Evolutionary conservation across 2,797 vertebrate genomes (phyloP), one percentile per base, ranked within the genome.

Genomic region (Yasuhikotakia modesta): DNA sequence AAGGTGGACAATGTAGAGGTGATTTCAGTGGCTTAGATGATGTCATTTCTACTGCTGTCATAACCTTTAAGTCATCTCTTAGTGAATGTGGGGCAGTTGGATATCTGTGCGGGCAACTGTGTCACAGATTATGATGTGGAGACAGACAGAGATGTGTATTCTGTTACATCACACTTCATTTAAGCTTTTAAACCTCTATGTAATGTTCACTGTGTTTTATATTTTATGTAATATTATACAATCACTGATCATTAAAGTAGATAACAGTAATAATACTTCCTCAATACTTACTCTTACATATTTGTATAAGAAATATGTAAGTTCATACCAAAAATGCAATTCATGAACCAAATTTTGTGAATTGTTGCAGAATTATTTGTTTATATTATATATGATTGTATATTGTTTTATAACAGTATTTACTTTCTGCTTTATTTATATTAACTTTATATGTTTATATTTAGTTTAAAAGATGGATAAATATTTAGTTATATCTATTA

Each of bases 81-180:
- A 24, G 64, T 68, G 68, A 30, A 58, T 76, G 35, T 58, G n/a
- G 73, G 24, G 22, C 73, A 58, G 35, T 58, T 76, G 73, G 50
- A 45, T 55, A 43, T 57, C 45, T 16, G 17, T 19, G 50, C 24
- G 61, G 22, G 48, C 48, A 57, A 16, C 64, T 75, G 60, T 74
- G 60, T 22, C 58, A 63, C 27, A 74, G 61, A 76, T 67, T 76
- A 76, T 55, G 52, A 30, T 67, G 24, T 60, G 13, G 19, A 4
- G 5, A 14, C 16, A 1, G 8, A 30, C 50, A 45, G 32, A 19
- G 17, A 73, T 50, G 13, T 72, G 21, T 55, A 21, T 53, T 65
- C 16, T 58, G 46, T 73, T 63, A n/a, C 24, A 50, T 32, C 46
- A 39, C 58, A 52, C n/a, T 39, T 7, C 0, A 52, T 55, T 55